A percentile compares a stretch with the other conserved stretches of the same genome.
Conservation (phyloP, 2,888 invertebrate genomes). For the Augiades crinisus region DNA sequence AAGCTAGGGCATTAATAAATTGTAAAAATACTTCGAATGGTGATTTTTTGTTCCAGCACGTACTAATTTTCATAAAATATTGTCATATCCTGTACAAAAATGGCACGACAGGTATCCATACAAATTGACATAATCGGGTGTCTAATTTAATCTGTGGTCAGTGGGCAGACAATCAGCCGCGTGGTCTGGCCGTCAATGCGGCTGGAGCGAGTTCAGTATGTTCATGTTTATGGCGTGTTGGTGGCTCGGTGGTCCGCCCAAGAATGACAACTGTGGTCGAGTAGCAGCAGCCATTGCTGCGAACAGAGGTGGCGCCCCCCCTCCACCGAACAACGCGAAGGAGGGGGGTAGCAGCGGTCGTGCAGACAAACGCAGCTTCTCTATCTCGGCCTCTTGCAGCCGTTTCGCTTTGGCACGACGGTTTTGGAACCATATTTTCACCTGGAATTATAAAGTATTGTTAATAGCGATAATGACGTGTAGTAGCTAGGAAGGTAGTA, state of each 20-base stretch:
- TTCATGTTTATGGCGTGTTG: slow-evolving; percentile 81
- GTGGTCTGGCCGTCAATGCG: slow-evolving; percentile 78
- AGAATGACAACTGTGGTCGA: slow-evolving; percentile 81
- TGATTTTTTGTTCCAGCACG: no score
- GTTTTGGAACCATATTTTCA: slow-evolving; percentile 97
- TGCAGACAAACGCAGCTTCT: slow-evolving; percentile 93
- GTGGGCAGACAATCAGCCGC: no score
- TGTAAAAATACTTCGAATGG: no score
- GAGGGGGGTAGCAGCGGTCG: slow-evolving; percentile 89
- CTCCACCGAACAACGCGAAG: slow-evolving; percentile 85
- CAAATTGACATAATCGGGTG: no score
- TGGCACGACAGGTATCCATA: no score
- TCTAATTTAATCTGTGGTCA: no score
- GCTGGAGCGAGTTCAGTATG: slow-evolving; percentile 78
- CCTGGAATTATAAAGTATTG: slow-evolving; percentile 66
- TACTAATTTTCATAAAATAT: no score
- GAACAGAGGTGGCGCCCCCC: slow-evolving; percentile 84
- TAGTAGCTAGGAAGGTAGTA: no score
- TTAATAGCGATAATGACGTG: not conserved
- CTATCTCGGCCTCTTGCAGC: slow-evolving; percentile 96
- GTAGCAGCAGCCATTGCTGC: slow-evolving; percentile 85
- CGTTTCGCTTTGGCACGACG: slow-evolving; percentile 97
- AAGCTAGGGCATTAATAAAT: no score
- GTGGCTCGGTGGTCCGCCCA: slow-evolving; percentile 78
- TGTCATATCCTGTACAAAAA: no score